Conservation (phyloP, 2,797 vertebrate species). For the Halcyon chelicuti region DNA sequence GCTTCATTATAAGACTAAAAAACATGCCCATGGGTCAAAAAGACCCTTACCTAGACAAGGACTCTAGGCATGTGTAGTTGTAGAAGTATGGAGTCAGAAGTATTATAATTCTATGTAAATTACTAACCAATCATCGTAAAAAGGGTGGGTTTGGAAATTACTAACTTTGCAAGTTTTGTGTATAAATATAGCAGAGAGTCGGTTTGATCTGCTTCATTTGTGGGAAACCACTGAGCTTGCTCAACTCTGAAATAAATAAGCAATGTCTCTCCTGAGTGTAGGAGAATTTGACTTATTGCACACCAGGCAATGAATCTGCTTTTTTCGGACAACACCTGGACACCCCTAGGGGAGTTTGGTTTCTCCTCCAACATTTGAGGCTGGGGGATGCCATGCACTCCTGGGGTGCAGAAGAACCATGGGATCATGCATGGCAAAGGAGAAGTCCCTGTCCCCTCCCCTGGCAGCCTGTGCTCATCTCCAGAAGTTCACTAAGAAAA, state of each 20-base stretch:
- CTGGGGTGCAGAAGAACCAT: not conserved
- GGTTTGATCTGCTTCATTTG: too few species aligned
- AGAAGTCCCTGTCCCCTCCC: not conserved
- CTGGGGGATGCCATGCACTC: not conserved
- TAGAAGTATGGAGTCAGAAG: too few species aligned
- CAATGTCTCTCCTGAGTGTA: too few species aligned
- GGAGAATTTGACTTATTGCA: too few species aligned
- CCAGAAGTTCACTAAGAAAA: not conserved
- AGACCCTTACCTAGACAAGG: not conserved
- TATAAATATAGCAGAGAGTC: too few species aligned
- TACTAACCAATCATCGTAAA: too few species aligned
- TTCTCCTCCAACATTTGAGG: not conserved
- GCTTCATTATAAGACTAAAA: not conserved
- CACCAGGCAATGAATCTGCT: too few species aligned
- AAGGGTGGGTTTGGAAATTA: too few species aligned
- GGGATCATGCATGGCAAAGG: not conserved
- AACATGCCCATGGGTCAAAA: not conserved
- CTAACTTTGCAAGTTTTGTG: too few species aligned
- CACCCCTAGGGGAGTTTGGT: not conserved
- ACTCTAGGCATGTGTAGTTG: not conserved
- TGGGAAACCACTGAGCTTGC: too few species aligned
- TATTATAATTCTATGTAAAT: too few species aligned
- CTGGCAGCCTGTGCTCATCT: not conserved
- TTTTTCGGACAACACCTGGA: accelerated
- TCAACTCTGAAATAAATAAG: too few species aligned